These are phyloP conservation scores for Diplogasteroides magnus DNA, from an alignment of 1,140 invertebrate genomes.

Conservation along the genomic window DNA sequence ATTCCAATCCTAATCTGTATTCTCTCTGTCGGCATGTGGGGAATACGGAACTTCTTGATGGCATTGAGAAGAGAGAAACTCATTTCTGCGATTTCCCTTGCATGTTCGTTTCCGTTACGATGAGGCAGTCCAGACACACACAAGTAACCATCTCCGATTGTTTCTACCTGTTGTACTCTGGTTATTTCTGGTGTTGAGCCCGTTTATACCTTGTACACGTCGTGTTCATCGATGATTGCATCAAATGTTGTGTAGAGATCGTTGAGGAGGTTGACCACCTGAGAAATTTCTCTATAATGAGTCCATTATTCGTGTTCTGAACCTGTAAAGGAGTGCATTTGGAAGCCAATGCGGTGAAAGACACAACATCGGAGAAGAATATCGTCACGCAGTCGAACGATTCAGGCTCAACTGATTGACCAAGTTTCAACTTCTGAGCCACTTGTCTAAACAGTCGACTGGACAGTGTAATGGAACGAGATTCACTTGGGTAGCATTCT, in stretches of 20 bases:
- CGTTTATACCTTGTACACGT: slow-evolving; percentile 79
- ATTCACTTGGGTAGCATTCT: slow-evolving; percentile 86
- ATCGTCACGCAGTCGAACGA: slow-evolving; percentile 67
- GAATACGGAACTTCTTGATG: slow-evolving; percentile 74
- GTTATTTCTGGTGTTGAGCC: too few species aligned
- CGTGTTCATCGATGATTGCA: slow-evolving; percentile 68
- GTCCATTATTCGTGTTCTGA: neutral
- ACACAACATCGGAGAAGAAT: too few species aligned
- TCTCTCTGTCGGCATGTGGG: slow-evolving; percentile 74
- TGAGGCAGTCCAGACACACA: too few species aligned
- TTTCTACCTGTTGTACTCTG: slow-evolving; percentile 33
- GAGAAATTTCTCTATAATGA: neutral
- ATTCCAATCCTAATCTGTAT: slow-evolving; percentile 70
- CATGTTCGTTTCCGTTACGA: slow-evolving; percentile 63
- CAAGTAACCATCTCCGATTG: too few species aligned
- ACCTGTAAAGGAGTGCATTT: slow-evolving; percentile 32
- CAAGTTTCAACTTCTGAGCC: slow-evolving; percentile 50
- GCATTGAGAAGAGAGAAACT: slow-evolving; percentile 57
- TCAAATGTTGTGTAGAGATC: slow-evolving; percentile 76
- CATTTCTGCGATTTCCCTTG: slow-evolving; percentile 62
- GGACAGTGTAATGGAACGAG: slow-evolving; percentile 69
- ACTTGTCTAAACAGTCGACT: slow-evolving; percentile 40
- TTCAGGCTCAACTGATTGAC: too few species aligned
- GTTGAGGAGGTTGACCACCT: slow-evolving; percentile 75
- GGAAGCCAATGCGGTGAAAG: slow-evolving; percentile 74